Percentiles rank a stretch among this genome's conserved stretches.
phyloP scores from a whole-genome alignment of 1,140 invertebrate genomes.

The Bombus sibiricus region DNA sequence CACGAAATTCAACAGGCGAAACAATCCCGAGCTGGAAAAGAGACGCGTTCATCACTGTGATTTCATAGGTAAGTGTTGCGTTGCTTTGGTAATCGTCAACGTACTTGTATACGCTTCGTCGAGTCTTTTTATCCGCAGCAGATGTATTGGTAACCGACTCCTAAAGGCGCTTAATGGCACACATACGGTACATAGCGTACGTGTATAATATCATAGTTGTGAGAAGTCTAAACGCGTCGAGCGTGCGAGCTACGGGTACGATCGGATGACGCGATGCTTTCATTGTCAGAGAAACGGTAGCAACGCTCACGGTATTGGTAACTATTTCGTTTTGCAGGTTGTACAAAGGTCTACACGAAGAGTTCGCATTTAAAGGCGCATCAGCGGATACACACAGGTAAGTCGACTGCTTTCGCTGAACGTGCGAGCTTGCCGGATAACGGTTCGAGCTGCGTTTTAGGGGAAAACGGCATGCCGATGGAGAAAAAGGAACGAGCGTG shows the following conservation, averaged over 20 bases:
- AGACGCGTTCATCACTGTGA: conserved; percentile 97
- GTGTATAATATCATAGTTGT: too few species aligned
- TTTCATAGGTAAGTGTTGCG: conserved; percentile 90
- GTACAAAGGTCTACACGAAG: conserved; percentile 99
- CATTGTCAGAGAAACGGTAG: neutral
- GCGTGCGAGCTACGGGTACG: neutral
- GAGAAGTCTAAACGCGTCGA: neutral
- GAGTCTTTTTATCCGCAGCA: neutral
- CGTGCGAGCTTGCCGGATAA: neutral
- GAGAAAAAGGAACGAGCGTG: conserved; percentile 17
- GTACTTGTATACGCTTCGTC: neutral
- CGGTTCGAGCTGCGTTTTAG: neutral
- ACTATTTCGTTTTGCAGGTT: conserved; percentile 87
- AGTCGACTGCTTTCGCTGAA: conserved; percentile 73
- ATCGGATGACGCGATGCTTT: neutral
- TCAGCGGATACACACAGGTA: conserved; percentile 98
- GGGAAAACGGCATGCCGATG: conserved; percentile 3
- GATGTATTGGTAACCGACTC: neutral
- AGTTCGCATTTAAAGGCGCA: conserved; percentile 99
- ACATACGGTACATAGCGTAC: too few species aligned
- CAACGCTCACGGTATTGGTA: too few species aligned
- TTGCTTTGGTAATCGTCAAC: neutral
- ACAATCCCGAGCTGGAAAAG: conserved; percentile 98
- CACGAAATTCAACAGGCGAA: conserved; percentile 93
- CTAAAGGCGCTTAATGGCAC: too few species aligned